Percentiles rank a stretch among this genome's conserved stretches.
These are phyloP conservation scores for Morphnarchus princeps DNA, from an alignment of 2,113 vertebrate species.

Conservation along the genomic window DNA sequence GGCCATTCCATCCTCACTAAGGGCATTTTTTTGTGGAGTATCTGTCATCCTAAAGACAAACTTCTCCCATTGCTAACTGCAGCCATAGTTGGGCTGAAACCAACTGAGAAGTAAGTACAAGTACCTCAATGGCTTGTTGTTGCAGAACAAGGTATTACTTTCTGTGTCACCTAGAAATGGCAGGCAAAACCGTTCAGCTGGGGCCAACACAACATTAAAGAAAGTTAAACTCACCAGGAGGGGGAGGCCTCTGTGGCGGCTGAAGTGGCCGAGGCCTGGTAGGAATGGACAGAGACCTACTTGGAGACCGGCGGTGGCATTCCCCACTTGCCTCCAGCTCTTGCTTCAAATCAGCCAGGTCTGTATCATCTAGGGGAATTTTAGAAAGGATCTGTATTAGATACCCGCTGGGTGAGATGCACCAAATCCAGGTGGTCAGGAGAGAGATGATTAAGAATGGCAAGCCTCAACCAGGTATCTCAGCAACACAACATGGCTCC, in stretches of 20 bases:
- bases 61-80: background rate
- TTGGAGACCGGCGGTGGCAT: slow-evolving; percentile 51
- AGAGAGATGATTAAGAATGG: background rate
- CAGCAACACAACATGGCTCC: accelerated
- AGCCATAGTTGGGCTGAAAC: background rate
- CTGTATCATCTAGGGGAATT: slow-evolving; percentile 67
- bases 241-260: slow-evolving; percentile 77
- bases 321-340: slow-evolving; percentile 64
- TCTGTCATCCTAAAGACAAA: background rate
- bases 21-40: background rate
- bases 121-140: background rate
- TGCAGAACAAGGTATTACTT: background rate
- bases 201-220: background rate
- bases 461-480: background rate
- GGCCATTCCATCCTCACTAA: background rate
- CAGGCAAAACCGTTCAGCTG: background rate
- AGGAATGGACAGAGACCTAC: slow-evolving; percentile 78
- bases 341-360: slow-evolving; percentile 49
- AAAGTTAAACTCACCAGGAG: slow-evolving; percentile 71
- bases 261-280: slow-evolving; percentile 65
- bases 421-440: background rate
- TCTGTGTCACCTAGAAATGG: background rate
- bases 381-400: background rate
- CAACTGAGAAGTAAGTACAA: background rate
- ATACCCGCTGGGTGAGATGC: background rate